A percentile compares a stretch with the other conserved stretches of the same genome.
Conservation (phyloP, 2,113 vertebrate species). For the Microcebus murinus region DNA sequence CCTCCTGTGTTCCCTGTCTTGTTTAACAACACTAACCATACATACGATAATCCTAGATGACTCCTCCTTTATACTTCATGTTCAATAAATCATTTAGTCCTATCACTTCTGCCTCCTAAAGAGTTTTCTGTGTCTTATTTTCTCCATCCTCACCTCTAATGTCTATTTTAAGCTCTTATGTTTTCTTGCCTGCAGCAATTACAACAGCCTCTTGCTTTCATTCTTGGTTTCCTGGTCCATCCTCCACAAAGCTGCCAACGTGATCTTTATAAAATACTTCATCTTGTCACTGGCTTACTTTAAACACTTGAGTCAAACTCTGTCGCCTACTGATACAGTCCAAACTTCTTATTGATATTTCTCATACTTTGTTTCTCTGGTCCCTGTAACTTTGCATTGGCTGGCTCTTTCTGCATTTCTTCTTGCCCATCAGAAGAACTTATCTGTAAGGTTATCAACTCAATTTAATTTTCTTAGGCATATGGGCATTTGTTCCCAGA, state of each 20-base stretch:
- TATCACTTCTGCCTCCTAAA: neutral
- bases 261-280: neutral
- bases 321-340: neutral
- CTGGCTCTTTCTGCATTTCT: neutral
- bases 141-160: neutral
- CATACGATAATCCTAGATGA: neutral
- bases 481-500: slow-evolving; percentile 39
- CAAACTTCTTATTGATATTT: neutral
- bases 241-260: neutral
- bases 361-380: neutral
- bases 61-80: neutral
- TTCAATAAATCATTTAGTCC: neutral
- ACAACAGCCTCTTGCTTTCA: neutral
- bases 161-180: neutral
- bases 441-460: neutral
- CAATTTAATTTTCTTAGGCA: slow-evolving; percentile 40
- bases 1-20: slow-evolving; percentile 62
- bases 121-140: neutral
- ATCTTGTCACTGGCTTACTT: slow-evolving; percentile 14
- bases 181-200: neutral
- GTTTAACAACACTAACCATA: neutral
- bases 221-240: neutral
- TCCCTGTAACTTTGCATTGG: neutral
- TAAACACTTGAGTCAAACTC: neutral
- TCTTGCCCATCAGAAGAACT: slow-evolving; percentile 1